Percentiles rank a stretch among this genome's conserved stretches.
Conservation (phyloP, 2,888 invertebrate species). For the Rhyacophila evoluta region DNA sequence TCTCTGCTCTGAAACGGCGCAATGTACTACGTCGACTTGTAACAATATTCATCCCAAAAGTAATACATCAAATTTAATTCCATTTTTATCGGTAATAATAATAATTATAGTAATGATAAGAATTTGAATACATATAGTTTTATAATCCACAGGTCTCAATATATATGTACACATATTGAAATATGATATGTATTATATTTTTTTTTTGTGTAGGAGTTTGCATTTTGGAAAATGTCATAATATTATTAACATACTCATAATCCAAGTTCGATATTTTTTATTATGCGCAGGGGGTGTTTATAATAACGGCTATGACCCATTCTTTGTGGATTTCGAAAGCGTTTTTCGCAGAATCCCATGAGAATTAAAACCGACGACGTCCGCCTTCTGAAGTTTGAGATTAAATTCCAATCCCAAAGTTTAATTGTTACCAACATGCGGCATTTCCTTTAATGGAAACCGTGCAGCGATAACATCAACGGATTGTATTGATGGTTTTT, state of each 20-base stretch:
- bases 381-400: background rate
- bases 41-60: slow-evolving; percentile 6
- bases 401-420: background rate
- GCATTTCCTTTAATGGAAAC: background rate
- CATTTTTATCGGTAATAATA: slow-evolving; percentile 16
- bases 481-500: background rate
- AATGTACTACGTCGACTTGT: background rate
- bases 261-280: slow-evolving; percentile 19
- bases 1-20: slow-evolving; percentile 15
- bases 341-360: background rate
- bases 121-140: slow-evolving; percentile 4
- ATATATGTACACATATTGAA: background rate
- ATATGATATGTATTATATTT: background rate
- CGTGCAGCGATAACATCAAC: background rate
- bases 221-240: slow-evolving; percentile 12
- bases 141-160: slow-evolving; percentile 8
- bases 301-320: background rate
- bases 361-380: background rate
- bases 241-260: slow-evolving; percentile 20
- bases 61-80: slow-evolving; percentile 14
- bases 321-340: background rate
- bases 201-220: slow-evolving; percentile 19
- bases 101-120: background rate
- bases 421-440: background rate
- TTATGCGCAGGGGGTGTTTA: background rate